Conservation (phyloP, 35 echinoderm and acorn worm genomes). For the Ophiothrix spiculata region DNA sequence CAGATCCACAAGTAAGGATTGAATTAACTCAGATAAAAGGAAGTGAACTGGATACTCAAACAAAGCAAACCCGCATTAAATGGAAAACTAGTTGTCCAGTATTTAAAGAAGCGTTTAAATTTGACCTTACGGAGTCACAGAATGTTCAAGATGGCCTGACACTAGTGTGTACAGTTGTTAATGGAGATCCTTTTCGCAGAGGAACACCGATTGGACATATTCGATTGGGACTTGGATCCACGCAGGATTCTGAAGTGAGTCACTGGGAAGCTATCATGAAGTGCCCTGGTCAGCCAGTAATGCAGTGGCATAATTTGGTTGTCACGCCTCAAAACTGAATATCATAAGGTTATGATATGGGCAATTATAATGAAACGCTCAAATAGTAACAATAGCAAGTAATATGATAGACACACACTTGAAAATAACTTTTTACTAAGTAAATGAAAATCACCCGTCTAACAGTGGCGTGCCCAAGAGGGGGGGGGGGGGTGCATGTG, state of each 20-base stretch:
- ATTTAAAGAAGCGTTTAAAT: constrained; percentile 74
- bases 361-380: too few relatives aligned
- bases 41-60: background rate
- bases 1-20: constrained; percentile 35
- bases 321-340: background rate
- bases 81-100: constrained; percentile 36
- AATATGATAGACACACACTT: too few relatives aligned
- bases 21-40: constrained; percentile 38
- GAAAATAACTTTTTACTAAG: too few relatives aligned
- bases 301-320: constrained; percentile 40
- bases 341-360: too few relatives aligned
- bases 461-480: too few relatives aligned
- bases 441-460: too few relatives aligned
- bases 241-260: constrained; percentile 37
- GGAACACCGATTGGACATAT: constrained; percentile 43
- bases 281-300: constrained; percentile 41
- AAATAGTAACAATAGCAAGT: too few relatives aligned
- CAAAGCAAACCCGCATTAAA: background rate
- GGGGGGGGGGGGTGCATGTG: too few relatives aligned
- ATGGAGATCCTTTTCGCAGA: constrained; percentile 28
- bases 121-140: constrained; percentile 54
- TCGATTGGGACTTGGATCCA: constrained; percentile 46
- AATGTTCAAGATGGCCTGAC: constrained; percentile 66
- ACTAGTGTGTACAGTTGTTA: constrained; percentile 47
- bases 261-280: constrained; percentile 65